These are phyloP conservation scores for Drosophila meridiana DNA, from an alignment of 2,888 invertebrate genomes.

Conservation along the genomic window DNA sequence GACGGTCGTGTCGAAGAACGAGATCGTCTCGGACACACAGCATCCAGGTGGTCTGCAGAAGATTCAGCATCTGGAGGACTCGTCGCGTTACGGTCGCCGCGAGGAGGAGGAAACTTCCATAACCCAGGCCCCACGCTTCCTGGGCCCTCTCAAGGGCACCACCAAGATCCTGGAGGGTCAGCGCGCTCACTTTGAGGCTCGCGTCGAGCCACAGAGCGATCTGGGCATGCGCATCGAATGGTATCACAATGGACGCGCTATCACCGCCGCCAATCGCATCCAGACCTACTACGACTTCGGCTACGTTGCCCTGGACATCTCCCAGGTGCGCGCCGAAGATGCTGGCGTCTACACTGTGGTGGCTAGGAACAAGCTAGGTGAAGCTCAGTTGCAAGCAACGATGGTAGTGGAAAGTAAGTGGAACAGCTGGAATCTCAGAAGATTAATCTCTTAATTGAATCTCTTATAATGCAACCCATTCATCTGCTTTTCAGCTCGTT, in stretches of 20 bases:
- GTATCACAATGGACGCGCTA: constrained; percentile 97
- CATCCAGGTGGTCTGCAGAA: constrained; percentile 96
- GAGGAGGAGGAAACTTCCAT: constrained; percentile 91
- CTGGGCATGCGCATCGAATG: constrained; percentile 97
- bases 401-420: constrained; percentile 96
- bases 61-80: constrained; percentile 95
- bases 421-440: too few species aligned
- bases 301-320: constrained; percentile 97
- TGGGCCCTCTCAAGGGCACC: constrained; percentile 96
- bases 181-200: constrained; percentile 96
- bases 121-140: constrained; percentile 93
- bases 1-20: constrained; percentile 93
- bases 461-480: not conserved
- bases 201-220: constrained; percentile 97
- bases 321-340: constrained; percentile 96
- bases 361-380: constrained; percentile 95
- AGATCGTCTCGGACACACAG: constrained; percentile 94
- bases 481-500: constrained; percentile 89
- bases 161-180: constrained; percentile 97
- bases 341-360: constrained; percentile 96
- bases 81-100: constrained; percentile 89
- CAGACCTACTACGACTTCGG: constrained; percentile 98
- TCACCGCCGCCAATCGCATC: constrained; percentile 95
- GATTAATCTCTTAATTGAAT: too few species aligned
- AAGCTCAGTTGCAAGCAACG: constrained; percentile 92